Percentiles rank a stretch among this genome's conserved stretches.
Conservation (phyloP, 1,140 invertebrate genomes). For the Protaetia brevitarsis region DNA sequence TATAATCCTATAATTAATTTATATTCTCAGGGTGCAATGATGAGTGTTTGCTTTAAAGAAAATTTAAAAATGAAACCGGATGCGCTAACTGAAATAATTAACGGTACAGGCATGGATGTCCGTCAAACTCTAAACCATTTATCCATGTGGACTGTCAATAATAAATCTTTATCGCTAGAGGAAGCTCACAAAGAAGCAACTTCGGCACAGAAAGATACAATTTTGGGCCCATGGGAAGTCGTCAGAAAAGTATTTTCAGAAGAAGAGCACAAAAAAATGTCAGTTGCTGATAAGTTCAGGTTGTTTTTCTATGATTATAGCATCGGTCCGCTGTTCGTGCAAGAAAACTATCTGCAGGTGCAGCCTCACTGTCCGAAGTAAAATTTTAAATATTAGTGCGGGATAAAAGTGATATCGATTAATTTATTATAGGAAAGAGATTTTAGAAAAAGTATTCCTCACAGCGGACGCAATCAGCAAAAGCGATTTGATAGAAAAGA, state of each 20-base stretch:
- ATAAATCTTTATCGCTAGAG: slow-evolving; percentile 54
- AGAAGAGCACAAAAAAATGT: slow-evolving; percentile 79
- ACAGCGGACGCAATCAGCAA: slow-evolving; percentile 81
- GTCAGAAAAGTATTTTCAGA: slow-evolving; percentile 83
- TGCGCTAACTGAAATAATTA: slow-evolving; percentile 79
- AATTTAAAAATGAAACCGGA: slow-evolving; percentile 76
- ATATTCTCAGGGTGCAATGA: slow-evolving; percentile 70
- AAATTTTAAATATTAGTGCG: slow-evolving; percentile 30
- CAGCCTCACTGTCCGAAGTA: slow-evolving; percentile 66
- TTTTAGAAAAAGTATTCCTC: slow-evolving; percentile 67
- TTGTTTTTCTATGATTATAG: slow-evolving; percentile 98
- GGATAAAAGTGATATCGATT: background rate
- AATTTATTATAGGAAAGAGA: slow-evolving; percentile 49
- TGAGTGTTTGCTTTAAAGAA: slow-evolving; percentile 91
- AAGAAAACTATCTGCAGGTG: slow-evolving; percentile 92
- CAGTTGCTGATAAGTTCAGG: slow-evolving; percentile 79
- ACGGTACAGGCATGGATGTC: slow-evolving; percentile 88
- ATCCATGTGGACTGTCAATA: slow-evolving; percentile 67
- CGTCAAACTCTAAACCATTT: slow-evolving; percentile 89
- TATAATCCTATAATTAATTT: background rate
- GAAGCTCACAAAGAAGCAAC: slow-evolving; percentile 55
- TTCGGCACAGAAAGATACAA: slow-evolving; percentile 74
- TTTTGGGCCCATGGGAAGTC: slow-evolving; percentile 93
- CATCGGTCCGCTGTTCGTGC: slow-evolving; percentile 91
- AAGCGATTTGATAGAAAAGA: slow-evolving; percentile 81